These are phyloP conservation scores for Tauraco hartlaubi DNA, from an alignment of 2,797 vertebrate species.

Conservation along the genomic window DNA sequence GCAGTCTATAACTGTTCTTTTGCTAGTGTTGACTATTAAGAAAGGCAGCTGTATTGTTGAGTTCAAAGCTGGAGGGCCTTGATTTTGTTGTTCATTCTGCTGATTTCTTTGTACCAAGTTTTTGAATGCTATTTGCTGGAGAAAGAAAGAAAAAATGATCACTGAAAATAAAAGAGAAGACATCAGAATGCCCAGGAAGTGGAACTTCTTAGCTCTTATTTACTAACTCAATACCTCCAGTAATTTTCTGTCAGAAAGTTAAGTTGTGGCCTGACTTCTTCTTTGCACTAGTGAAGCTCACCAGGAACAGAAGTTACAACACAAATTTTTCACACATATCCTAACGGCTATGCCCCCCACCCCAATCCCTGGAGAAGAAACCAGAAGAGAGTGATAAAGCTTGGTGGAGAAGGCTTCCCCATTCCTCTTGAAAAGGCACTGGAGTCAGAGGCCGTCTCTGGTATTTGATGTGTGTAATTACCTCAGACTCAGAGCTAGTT, in stretches of 20 bases:
- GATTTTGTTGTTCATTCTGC: slow-evolving; percentile 83
- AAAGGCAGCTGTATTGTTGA: slow-evolving; percentile 89
- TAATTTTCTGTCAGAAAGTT: not conserved
- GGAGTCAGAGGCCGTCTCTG: not conserved
- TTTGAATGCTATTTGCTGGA: slow-evolving; percentile 91
- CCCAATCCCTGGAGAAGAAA: not conserved
- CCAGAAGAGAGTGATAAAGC: not conserved
- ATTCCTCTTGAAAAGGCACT: not conserved
- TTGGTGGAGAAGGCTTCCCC: not conserved
- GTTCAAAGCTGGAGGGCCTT: slow-evolving; percentile 81
- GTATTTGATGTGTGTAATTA: not conserved
- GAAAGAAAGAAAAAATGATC: not conserved
- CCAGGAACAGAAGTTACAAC: not conserved
- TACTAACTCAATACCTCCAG: not conserved
- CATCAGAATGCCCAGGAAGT: not conserved
- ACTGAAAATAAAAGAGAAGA: not conserved
- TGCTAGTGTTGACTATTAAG: slow-evolving; percentile 90
- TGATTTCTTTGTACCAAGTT: slow-evolving; percentile 90
- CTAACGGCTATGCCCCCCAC: not conserved
- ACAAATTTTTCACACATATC: not conserved
- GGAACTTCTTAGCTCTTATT: not conserved
- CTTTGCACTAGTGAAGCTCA: not conserved
- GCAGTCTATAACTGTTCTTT: slow-evolving; percentile 90
- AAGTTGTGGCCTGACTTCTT: not conserved
- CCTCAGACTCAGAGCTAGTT: not conserved